phyloP scores from a whole-genome alignment of 2,113 vertebrate species.

The Podilymbus podiceps region DNA sequence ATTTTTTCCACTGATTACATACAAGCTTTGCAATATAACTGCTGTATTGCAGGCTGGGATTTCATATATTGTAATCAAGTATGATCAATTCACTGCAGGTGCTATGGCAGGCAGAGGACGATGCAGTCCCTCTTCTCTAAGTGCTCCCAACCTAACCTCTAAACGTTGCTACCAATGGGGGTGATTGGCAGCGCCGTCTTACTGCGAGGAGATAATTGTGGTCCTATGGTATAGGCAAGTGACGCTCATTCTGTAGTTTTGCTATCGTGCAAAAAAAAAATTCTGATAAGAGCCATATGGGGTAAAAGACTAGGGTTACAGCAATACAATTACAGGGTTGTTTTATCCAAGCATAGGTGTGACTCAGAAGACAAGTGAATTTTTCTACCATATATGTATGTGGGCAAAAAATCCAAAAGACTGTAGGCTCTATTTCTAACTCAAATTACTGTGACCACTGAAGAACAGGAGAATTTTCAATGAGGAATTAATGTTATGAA shows the following conservation, averaged over 20 bases:
- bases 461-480: conserved; percentile 40
- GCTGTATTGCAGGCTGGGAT: conserved; percentile 21
- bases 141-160: conserved; percentile 2
- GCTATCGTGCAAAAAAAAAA: background rate
- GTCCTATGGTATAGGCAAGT: conserved; percentile 15
- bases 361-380: background rate
- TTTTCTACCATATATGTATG: background rate
- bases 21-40: conserved; percentile 16
- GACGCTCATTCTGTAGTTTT: conserved; percentile 23
- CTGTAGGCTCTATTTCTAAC: background rate
- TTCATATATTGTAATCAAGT: conserved; percentile 59
- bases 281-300: background rate
- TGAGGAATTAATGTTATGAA: conserved; percentile 40
- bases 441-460: background rate
- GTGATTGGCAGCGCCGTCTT: conserved; percentile 33
- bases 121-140: background rate
- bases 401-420: background rate
- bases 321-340: background rate
- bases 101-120: background rate
- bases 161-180: background rate
- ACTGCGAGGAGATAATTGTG: conserved; percentile 9
- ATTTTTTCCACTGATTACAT: conserved; percentile 41
- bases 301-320: conserved; percentile 24
- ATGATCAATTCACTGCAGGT: conserved; percentile 53
- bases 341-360: background rate